phyloP scores from a whole-genome alignment of 2,888 invertebrate species.

The Saturnia japonica region DNA sequence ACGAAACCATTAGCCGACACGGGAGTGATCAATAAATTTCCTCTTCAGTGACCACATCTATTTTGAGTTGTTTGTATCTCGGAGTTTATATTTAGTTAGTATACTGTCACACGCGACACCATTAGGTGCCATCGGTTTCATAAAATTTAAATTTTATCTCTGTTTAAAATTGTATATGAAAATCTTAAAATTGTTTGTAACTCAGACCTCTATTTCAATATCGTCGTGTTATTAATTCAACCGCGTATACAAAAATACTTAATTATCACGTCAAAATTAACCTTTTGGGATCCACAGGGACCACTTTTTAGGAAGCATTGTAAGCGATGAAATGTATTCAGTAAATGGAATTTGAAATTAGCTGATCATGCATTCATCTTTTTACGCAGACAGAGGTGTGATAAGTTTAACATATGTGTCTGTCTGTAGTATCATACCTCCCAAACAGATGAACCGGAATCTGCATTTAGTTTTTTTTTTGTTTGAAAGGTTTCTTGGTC shows the following conservation, averaged over 20 bases:
- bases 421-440: too few relatives aligned
- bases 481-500: too few relatives aligned
- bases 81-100: conserved; percentile 34
- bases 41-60: conserved; percentile 24
- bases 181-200: background rate
- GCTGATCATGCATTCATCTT: too few relatives aligned
- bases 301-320: too few relatives aligned
- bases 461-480: too few relatives aligned
- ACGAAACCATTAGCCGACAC: background rate
- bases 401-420: too few relatives aligned
- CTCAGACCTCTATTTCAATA: background rate
- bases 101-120: conserved; percentile 25
- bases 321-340: too few relatives aligned
- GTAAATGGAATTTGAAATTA: too few relatives aligned
- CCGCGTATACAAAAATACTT: background rate
- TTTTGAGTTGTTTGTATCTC: conserved; percentile 24
- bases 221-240: background rate
- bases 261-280: background rate
- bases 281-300: background rate
- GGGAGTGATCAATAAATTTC: conserved; percentile 2
- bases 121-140: background rate
- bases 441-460: too few relatives aligned
- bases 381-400: too few relatives aligned
- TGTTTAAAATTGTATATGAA: background rate
- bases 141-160: background rate